Evolutionary conservation across 2,113 vertebrate genomes (phyloP), one percentile per base, ranked within the genome.

Genomic region (Poeciliopsis occidentalis): DNA sequence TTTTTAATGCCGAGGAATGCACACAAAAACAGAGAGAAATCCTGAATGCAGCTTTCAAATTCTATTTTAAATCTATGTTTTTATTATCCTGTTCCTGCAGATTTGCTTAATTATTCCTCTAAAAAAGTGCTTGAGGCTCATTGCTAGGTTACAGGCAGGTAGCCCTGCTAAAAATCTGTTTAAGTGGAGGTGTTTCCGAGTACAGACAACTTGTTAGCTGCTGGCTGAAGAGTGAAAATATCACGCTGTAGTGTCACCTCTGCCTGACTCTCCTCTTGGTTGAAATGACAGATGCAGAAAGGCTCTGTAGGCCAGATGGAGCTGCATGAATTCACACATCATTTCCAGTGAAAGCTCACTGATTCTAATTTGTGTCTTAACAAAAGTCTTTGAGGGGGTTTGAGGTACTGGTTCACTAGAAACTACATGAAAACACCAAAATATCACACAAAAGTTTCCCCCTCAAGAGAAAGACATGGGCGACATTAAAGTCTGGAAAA

Each of bases 141-240:
- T 93, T 90, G 92, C 91, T 90, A 83, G 79, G 92, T 67, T 85
- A 91, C 88, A 62, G 47, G 37, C 85, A 89, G 88, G 83, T 90
- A 88, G n/a, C 39, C 69, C 64, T 62, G 69, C 51, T 34, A 15
- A 60, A 39, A 64, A 75, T 72, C 57, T 73, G 71, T 81, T 79
- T 60, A 75, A 76, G 82, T 69, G 71, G 84, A 78, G 62, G 74
- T 85, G 78, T 88, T 83, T 86, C 68, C 74, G 74, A 83, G 87
- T 80, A 76, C 85, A 82, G 70, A 85, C 39, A 76, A 76, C 83
- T 87, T 65, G 64, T 73, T 76, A 77, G 62, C 62, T 75, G 30
- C 44, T 75, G 81, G 72, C 76, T 83, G 47, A 13, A 65, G 76
- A 83, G 64, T 60, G 32, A 84, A 71, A 69, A 67, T 29, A 74